phyloP scores from a whole-genome alignment of 2,888 invertebrate genomes.

The Venustoraphidia nigricollis region DNA sequence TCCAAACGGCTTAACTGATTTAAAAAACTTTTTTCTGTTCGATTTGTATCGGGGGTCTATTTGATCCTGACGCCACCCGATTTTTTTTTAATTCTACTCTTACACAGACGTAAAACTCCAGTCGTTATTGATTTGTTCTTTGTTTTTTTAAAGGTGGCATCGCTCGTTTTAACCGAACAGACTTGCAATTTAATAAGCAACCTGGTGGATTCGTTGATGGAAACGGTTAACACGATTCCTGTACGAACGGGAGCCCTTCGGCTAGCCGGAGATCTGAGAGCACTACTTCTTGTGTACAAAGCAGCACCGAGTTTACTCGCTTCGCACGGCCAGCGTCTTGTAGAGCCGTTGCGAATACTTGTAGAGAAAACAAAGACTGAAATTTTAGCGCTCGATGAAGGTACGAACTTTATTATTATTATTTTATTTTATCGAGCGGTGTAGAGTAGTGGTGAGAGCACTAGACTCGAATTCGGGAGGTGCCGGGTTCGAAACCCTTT shows the following conservation, averaged over 20 bases:
- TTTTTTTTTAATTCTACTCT: no score
- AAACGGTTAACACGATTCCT: constrained; percentile 34
- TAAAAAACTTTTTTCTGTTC: no score
- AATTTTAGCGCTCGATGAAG: constrained; percentile 19
- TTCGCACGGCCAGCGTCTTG: constrained; percentile 15
- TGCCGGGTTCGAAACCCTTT: no score
- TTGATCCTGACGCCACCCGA: no score
- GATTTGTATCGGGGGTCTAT: no score
- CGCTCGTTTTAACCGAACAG: constrained; percentile 42
- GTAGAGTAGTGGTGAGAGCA: no score
- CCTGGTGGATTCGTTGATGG: constrained; percentile 40
- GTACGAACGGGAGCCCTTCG: constrained; percentile 32
- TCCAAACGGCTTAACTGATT: no score
- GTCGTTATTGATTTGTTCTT: neutral
- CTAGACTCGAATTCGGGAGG: no score
- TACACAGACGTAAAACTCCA: no score
- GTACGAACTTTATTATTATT: neutral
- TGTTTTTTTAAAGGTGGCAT: constrained; percentile 31
- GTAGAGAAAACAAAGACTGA: constrained; percentile 22
- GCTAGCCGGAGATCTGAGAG: constrained; percentile 38
- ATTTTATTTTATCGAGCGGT: neutral
- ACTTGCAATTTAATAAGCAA: constrained; percentile 43
- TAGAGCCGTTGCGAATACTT: constrained; percentile 23
- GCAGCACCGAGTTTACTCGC: constrained; percentile 9
- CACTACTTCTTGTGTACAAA: constrained; percentile 39